These are phyloP conservation scores for Paraescarpia echinospica DNA, from an alignment of 1,140 invertebrate genomes.

Conservation along the genomic window DNA sequence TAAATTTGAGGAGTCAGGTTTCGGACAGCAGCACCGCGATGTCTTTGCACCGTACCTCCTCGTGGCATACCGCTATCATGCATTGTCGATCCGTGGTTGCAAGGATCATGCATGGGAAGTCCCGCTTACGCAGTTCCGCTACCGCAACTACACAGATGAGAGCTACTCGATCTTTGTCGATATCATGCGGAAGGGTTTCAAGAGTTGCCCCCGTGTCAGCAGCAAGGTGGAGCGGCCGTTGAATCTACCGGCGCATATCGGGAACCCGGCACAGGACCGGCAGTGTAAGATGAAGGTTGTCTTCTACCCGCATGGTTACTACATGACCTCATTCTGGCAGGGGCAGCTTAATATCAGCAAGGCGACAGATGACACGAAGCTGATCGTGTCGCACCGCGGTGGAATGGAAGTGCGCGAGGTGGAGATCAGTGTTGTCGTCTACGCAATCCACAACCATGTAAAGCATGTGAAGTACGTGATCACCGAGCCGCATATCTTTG, in stretches of 20 bases:
- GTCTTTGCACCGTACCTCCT: conserved; percentile 22
- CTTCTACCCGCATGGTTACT: conserved; percentile 24
- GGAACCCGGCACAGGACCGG: conserved; percentile 22
- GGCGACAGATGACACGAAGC: conserved; percentile 21
- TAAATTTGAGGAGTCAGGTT: conserved; percentile 26
- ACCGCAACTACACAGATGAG: conserved; percentile 29
- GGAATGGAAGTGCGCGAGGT: conserved; percentile 21
- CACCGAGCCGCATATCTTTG: conserved; percentile 17
- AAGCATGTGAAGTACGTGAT: conserved; percentile 16
- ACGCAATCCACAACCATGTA: conserved; percentile 21
- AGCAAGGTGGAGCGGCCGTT: conserved; percentile 26
- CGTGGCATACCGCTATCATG: conserved; percentile 25
- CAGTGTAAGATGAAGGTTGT: conserved; percentile 29
- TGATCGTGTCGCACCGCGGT: conserved; percentile 26
- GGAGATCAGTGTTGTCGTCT: conserved; percentile 24
- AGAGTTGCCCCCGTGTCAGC: conserved; percentile 25
- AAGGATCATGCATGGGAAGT: conserved; percentile 13
- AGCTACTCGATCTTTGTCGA: conserved; percentile 26
- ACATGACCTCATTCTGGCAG: conserved; percentile 28
- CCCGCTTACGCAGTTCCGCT: conserved; percentile 18
- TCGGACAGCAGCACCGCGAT: conserved; percentile 6
- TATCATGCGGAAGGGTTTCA: conserved; percentile 22
- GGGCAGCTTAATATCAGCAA: conserved; percentile 27
- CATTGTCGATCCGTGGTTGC: conserved; percentile 17
- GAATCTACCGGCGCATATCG: conserved; percentile 25